A percentile compares a stretch with the other conserved stretches of the same genome.
phyloP scores from a whole-genome alignment of 2,888 invertebrate genomes.

The Nowickia ferox region DNA sequence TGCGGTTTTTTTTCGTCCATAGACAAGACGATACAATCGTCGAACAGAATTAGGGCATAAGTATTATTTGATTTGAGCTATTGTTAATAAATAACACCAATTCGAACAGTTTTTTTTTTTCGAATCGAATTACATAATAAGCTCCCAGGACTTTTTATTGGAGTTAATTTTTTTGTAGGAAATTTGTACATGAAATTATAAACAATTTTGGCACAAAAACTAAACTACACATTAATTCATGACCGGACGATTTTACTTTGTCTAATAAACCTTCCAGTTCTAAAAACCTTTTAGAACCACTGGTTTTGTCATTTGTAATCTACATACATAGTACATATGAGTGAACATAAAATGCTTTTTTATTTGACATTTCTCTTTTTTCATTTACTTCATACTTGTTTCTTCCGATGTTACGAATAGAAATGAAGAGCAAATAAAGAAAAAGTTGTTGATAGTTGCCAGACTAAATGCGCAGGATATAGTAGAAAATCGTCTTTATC shows the following conservation, averaged over 20 bases:
- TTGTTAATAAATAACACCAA: too few species aligned
- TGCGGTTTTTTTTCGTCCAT: too few species aligned
- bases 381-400: constrained; percentile 21
- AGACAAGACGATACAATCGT: too few species aligned
- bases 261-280: not conserved
- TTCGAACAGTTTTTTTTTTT: too few species aligned
- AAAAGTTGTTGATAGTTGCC: constrained; percentile 19
- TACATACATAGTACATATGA: not conserved
- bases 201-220: not conserved
- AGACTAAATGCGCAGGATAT: not conserved
- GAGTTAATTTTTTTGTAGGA: not conserved
- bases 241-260: too few species aligned
- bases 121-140: too few species aligned
- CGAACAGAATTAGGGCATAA: too few species aligned
- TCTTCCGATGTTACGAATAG: constrained; percentile 29
- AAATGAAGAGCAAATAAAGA: constrained; percentile 15
- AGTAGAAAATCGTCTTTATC: too few species aligned
- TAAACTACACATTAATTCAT: too few species aligned
- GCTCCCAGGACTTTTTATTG: too few species aligned
- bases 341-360: not conserved
- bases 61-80: too few species aligned
- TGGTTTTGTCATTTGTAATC: not conserved
- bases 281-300: not conserved
- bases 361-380: constrained; percentile 10
- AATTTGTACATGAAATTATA: not conserved